Evolutionary conservation across 2,888 invertebrate genomes (phyloP).

Genomic region (Xylota sylvarum): DNA sequence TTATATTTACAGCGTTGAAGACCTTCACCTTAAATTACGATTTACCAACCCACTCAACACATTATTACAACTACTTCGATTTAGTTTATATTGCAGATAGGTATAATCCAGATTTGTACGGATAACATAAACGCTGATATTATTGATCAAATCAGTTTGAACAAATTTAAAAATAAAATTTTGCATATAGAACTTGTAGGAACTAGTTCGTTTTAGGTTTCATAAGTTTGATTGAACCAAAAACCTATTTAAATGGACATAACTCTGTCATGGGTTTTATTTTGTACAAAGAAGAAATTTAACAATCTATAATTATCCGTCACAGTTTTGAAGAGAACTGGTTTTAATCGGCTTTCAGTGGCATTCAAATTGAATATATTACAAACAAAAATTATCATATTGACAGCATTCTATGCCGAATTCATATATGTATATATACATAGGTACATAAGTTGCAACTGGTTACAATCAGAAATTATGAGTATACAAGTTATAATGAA

Average conservation of each 20-base stretch:
- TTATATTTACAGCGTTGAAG: background rate
- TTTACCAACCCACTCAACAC: background rate
- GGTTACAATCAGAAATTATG: constrained; percentile 8
- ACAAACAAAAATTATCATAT: constrained; percentile 5
- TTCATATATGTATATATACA: no score
- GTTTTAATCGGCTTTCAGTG: constrained; percentile 11
- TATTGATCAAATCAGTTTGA: background rate
- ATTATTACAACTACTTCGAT: background rate
- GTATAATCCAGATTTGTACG: background rate
- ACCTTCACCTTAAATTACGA: background rate
- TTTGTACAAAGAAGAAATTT: background rate
- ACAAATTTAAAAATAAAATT: background rate
- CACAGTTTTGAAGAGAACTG: constrained; percentile 10
- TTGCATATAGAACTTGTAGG: background rate
- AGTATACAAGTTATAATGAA: background rate
- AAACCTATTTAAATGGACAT: background rate
- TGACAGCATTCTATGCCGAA: background rate
- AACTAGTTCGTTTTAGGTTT: constrained; percentile 2
- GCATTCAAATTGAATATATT: constrained; percentile 6
- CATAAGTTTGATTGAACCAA: background rate
- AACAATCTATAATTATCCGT: background rate
- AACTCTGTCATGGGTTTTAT: background rate
- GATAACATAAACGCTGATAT: background rate
- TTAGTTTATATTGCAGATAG: background rate
- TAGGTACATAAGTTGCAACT: background rate